Percentiles rank a stretch among this genome's conserved stretches.
Evolutionary conservation across 2,797 vertebrate species (phyloP).

Genomic region (Hippoglossus hippoglossus): DNA sequence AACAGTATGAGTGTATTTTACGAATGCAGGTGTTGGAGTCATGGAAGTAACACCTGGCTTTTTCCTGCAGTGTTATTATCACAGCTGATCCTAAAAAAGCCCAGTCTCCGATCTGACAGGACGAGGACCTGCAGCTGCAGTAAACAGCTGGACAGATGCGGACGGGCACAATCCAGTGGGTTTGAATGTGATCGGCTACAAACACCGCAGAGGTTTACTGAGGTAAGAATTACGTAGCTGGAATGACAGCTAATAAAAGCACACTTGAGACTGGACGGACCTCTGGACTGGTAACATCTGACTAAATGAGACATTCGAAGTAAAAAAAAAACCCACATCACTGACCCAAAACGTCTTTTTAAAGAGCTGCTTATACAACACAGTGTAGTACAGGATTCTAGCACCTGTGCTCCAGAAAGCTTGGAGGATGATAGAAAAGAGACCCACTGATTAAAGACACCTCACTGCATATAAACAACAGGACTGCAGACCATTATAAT

Average conservation of each 20-base stretch:
- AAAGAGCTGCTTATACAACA: neutral
- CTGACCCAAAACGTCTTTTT: too few relatives aligned
- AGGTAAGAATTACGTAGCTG: too few relatives aligned
- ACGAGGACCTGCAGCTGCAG: neutral
- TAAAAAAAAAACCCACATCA: neutral
- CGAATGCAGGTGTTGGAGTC: neutral
- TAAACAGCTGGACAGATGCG: neutral
- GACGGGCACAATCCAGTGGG: neutral
- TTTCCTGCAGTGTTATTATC: neutral
- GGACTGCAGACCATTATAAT: neutral
- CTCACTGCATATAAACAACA: constrained; percentile 28
- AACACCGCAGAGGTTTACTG: neutral
- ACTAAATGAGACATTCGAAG: neutral
- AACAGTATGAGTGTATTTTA: neutral
- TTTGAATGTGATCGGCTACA: neutral
- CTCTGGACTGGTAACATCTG: neutral
- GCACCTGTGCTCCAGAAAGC: neutral
- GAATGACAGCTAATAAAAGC: neutral
- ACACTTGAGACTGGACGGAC: neutral
- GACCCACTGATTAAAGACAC: constrained; percentile 39
- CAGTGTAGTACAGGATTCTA: neutral
- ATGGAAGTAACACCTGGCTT: constrained; percentile 9
- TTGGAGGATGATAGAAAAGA: constrained; percentile 6
- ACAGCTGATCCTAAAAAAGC: neutral
- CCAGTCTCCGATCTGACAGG: neutral